These are phyloP conservation scores for Rhinogobio ventralis DNA, from an alignment of 2,797 vertebrate genomes.

Conservation along the genomic window DNA sequence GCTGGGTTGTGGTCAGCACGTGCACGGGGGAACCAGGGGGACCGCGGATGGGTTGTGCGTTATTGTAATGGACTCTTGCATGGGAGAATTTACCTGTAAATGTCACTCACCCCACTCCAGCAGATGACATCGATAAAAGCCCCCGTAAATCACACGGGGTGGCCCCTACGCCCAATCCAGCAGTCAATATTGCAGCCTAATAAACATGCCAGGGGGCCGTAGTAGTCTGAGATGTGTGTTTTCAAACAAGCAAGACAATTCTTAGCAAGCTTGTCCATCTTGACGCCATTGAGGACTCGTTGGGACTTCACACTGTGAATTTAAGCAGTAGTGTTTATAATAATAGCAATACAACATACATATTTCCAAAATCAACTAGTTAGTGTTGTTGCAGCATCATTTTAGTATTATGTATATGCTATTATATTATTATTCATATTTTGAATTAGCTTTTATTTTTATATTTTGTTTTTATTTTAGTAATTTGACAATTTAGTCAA, in stretches of 20 bases:
- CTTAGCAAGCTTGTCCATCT: constrained; percentile 8
- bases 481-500: no score
- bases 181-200: constrained; percentile 61
- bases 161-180: constrained; percentile 42
- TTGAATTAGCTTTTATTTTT: neutral
- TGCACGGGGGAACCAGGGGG: constrained; percentile 5
- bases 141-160: constrained; percentile 61
- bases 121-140: constrained; percentile 68
- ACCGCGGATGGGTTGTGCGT: constrained; percentile 50
- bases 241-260: constrained; percentile 36
- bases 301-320: neutral
- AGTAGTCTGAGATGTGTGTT: constrained; percentile 40
- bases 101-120: constrained; percentile 65
- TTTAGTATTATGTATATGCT: neutral
- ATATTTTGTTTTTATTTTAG: neutral
- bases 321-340: neutral
- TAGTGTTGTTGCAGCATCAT: neutral
- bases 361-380: neutral
- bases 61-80: constrained; percentile 63
- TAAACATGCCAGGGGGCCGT: constrained; percentile 62
- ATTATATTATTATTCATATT: neutral
- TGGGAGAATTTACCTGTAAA: constrained; percentile 68
- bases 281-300: neutral
- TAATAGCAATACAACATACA: neutral
- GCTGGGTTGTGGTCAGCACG: constrained; percentile 49